Conservation (phyloP, 2,888 invertebrate genomes). For the Drosophila stalkeri region DNA sequence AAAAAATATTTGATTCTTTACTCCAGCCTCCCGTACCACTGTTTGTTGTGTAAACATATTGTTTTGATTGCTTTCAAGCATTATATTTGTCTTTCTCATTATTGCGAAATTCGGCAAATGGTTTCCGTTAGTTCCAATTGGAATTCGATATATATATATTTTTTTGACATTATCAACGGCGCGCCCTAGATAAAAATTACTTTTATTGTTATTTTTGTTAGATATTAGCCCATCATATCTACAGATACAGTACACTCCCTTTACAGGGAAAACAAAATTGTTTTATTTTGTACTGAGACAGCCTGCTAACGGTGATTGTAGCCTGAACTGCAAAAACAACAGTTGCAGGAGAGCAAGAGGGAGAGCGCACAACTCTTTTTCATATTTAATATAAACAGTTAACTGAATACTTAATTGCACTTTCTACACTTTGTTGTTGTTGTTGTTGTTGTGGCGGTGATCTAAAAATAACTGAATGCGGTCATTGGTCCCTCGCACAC, state of each 20-base stretch:
- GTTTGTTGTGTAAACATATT: constrained; percentile 74
- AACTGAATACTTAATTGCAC: constrained; percentile 72
- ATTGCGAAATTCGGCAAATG: constrained; percentile 45
- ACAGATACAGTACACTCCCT: not conserved
- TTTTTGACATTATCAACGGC: constrained; percentile 37
- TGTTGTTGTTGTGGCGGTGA: constrained; percentile 43
- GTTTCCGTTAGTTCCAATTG: constrained; percentile 32
- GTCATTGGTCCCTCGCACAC: constrained; percentile 73
- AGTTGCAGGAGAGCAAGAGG: not conserved
- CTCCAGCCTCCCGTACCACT: not conserved
- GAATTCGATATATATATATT: constrained; percentile 7
- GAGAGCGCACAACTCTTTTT: constrained; percentile 1
- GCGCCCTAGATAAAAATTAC: constrained; percentile 41
- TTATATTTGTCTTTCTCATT: constrained; percentile 49
- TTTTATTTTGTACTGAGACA: not conserved
- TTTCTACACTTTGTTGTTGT: constrained; percentile 56
- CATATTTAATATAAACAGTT: constrained; percentile 37
- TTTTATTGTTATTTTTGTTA: constrained; percentile 21
- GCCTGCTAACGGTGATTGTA: constrained; percentile 26
- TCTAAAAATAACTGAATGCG: constrained; percentile 77
- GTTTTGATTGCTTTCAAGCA: constrained; percentile 24
- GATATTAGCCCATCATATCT: constrained; percentile 45
- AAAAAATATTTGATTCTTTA: constrained; percentile 26
- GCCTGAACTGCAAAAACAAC: not conserved
- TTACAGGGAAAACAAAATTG: too few species aligned